Evolutionary conservation across 2,888 invertebrate species (phyloP).

Genomic region (Drosophila merina): DNA sequence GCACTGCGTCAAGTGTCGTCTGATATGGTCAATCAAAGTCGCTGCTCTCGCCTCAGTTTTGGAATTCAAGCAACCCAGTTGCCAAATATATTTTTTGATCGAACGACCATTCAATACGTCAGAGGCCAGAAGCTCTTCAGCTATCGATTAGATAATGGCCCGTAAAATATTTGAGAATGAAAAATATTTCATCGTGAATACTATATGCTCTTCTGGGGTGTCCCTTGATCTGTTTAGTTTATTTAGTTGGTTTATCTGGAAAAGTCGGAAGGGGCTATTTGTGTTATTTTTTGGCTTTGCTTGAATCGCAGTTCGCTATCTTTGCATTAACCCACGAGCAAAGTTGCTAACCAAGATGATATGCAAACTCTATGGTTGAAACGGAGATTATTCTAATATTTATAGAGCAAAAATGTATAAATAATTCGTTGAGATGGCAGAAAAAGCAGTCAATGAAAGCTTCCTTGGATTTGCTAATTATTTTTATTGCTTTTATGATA

Average conservation of each 20-base stretch:
- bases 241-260: constrained; percentile 2
- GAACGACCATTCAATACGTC: constrained; percentile 36
- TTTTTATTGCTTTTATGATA: no score
- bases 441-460: no score
- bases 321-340: constrained; percentile 19
- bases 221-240: background rate
- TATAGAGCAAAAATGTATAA: background rate
- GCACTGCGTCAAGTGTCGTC: constrained; percentile 64
- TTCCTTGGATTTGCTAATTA: no score
- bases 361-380: constrained; percentile 12
- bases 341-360: background rate
- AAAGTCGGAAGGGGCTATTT: constrained; percentile 4
- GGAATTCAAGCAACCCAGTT: constrained; percentile 6
- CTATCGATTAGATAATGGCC: constrained; percentile 38
- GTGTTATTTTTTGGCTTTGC: background rate
- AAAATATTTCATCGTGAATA: background rate
- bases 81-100: background rate
- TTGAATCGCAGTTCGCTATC: constrained; percentile 22
- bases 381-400: constrained; percentile 5
- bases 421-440: background rate
- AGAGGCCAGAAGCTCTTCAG: constrained; percentile 24
- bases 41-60: constrained; percentile 10
- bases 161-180: background rate
- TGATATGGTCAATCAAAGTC: constrained; percentile 57
- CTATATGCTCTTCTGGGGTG: constrained; percentile 8